These are phyloP conservation scores for Prinia subflava DNA, from an alignment of 2,113 vertebrate species.

Conservation along the genomic window DNA sequence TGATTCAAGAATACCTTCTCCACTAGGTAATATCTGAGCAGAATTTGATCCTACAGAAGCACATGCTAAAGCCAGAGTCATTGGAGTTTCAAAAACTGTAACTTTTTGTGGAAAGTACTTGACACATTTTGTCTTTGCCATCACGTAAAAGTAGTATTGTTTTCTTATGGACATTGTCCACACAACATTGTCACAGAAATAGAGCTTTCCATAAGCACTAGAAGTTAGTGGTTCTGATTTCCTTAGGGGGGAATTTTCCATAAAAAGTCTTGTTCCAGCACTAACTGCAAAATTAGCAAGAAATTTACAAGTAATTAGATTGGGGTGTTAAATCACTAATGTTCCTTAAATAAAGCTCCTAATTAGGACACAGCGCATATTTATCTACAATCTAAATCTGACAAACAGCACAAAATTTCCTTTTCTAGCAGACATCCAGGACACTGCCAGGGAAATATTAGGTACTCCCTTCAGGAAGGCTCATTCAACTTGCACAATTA, in stretches of 20 bases:
- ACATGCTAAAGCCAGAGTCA: background rate
- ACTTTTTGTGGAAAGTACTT: background rate
- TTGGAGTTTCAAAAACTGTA: background rate
- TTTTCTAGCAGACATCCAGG: background rate
- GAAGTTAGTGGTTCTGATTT: background rate
- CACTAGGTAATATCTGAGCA: background rate
- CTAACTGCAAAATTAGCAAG: constrained; percentile 34
- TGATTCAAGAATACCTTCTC: background rate
- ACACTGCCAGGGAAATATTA: background rate
- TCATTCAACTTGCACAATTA: background rate
- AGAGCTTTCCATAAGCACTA: background rate
- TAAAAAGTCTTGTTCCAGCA: background rate
- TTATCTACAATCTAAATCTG: background rate
- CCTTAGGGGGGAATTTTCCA: background rate
- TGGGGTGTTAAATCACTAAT: background rate
- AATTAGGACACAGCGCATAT: background rate
- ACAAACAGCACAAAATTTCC: background rate
- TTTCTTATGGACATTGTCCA: background rate
- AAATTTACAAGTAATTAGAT: background rate
- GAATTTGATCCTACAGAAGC: background rate
- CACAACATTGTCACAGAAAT: background rate
- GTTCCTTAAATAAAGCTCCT: constrained; percentile 35
- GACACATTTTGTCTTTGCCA: background rate
- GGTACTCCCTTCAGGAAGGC: background rate
- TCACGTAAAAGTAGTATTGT: background rate